phyloP scores from a whole-genome alignment of 2,113 vertebrate genomes.

The Diadophis punctatus region DNA sequence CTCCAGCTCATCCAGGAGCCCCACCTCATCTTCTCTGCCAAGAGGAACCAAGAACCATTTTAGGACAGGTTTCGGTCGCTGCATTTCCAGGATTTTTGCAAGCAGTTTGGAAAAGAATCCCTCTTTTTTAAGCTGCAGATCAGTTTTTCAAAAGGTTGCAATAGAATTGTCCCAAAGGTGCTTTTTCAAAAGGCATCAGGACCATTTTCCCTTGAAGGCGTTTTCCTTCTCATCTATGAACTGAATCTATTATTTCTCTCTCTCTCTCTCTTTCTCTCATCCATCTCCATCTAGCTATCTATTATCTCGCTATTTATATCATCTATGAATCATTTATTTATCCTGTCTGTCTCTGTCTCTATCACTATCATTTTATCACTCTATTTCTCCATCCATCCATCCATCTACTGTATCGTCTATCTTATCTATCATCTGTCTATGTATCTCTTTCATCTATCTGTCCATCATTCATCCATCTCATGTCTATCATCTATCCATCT shows the following conservation, averaged over 20 bases:
- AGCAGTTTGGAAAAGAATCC: not conserved
- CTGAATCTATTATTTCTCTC: no score
- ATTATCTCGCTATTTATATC: no score
- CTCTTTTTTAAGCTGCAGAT: not conserved
- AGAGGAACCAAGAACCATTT: not conserved
- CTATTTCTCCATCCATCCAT: no score
- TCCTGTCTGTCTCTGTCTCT: no score
- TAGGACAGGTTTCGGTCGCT: not conserved
- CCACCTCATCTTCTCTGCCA: not conserved
- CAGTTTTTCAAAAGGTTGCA: not conserved
- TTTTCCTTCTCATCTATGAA: not conserved
- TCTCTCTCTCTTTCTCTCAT: no score
- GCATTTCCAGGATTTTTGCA: not conserved
- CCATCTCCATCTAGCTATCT: no score
- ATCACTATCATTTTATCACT: no score
- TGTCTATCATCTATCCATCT: not conserved
- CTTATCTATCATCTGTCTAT: no score
- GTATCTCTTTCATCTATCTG: not conserved
- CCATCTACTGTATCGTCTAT: no score
- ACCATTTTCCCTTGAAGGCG: not conserved
- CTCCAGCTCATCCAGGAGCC: slow-evolving; percentile 36
- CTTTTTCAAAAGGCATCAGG: not conserved
- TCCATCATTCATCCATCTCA: no score
- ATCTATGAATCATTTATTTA: no score
- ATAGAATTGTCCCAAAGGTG: not conserved